Conservation (phyloP, 2,797 vertebrate genomes). For the Enteromius unitaeniatus region DNA sequence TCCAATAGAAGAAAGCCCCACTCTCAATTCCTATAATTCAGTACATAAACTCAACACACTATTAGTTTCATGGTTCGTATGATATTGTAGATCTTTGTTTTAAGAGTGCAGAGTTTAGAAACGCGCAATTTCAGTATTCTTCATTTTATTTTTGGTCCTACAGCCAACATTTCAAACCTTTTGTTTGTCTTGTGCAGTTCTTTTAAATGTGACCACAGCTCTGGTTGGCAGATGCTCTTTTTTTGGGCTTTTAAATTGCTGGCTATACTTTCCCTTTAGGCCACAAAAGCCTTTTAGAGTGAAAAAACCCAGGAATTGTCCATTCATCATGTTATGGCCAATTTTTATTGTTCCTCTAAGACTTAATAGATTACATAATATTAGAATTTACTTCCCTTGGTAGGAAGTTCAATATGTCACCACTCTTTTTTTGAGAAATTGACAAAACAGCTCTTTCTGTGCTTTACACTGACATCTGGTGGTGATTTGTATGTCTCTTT, state of each 20-base stretch:
- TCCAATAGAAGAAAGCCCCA: constrained; percentile 1
- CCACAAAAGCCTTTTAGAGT: constrained; percentile 13
- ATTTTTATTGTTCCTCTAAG: constrained; percentile 15
- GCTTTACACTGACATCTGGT: constrained; percentile 69
- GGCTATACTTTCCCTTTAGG: constrained; percentile 12
- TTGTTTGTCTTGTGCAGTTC: background rate
- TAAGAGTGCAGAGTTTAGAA: constrained; percentile 10
- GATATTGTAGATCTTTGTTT: constrained; percentile 23
- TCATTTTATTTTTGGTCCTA: constrained; percentile 29
- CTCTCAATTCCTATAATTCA: background rate
- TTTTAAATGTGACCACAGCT: constrained; percentile 28
- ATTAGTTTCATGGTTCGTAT: constrained; percentile 38
- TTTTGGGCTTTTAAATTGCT: background rate
- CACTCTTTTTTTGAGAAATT: constrained; percentile 1
- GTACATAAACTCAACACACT: constrained; percentile 5
- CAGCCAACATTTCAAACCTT: constrained; percentile 47
- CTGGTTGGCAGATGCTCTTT: constrained; percentile 16
- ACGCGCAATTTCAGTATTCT: constrained; percentile 44
- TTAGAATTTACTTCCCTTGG: background rate
- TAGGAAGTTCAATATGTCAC: constrained; percentile 22
- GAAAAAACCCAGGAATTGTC: constrained; percentile 16
- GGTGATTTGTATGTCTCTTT: constrained; percentile 49
- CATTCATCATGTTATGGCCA: constrained; percentile 23
- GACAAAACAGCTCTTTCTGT: constrained; percentile 36
- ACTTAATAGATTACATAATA: background rate